Conservation (phyloP, 2,888 invertebrate genomes). For the Ophraella communa region DNA sequence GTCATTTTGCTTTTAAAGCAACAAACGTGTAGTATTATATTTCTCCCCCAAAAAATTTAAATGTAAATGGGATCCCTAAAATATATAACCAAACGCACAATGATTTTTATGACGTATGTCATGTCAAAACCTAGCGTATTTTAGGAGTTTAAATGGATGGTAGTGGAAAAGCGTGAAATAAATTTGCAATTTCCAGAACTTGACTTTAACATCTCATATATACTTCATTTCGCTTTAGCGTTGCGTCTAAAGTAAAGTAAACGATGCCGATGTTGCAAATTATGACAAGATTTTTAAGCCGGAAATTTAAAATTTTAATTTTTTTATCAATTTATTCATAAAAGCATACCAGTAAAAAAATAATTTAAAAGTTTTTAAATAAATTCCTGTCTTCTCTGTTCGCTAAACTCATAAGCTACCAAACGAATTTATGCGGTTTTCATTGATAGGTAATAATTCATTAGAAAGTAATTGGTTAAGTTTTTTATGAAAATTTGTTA, state of each 20-base stretch:
- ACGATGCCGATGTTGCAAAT: conserved; percentile 8
- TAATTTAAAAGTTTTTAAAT: no score
- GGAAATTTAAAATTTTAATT: neutral
- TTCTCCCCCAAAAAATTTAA: neutral
- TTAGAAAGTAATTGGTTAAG: no score
- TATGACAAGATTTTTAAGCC: conserved; percentile 7
- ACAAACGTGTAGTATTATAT: no score
- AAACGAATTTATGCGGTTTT: no score
- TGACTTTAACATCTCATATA: conserved; percentile 16
- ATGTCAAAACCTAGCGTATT: conserved; percentile 2
- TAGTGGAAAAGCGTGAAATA: conserved; percentile 14
- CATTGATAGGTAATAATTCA: no score
- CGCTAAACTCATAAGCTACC: no score
- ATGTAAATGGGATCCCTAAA: neutral
- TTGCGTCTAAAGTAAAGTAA: conserved; percentile 6
- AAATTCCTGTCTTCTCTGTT: no score
- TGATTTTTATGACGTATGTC: conserved; percentile 16
- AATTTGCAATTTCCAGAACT: conserved; percentile 9
- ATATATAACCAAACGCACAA: conserved; percentile 6
- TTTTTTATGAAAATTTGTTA: no score
- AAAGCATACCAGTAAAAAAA: no score
- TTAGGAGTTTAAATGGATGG: conserved; percentile 3
- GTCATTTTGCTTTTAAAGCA: no score
- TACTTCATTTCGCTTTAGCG: conserved; percentile 20
- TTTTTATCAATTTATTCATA: neutral